Evolutionary conservation across 1,140 invertebrate species (phyloP), one percentile per base, ranked within the genome.

Genomic region (Cherax quadricarinatus): DNA sequence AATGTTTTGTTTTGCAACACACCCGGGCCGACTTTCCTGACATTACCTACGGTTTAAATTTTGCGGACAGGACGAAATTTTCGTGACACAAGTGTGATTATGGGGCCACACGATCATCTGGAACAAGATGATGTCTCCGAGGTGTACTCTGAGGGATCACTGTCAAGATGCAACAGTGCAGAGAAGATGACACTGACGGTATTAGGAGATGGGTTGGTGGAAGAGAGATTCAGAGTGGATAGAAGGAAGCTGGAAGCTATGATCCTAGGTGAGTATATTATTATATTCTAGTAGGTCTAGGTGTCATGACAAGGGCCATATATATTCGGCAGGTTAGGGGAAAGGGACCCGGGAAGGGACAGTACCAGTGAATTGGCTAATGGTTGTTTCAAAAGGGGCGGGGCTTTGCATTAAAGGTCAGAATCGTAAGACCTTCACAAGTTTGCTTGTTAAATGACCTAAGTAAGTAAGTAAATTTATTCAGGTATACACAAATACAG

Each of bases 191-290:
- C 88, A 48, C 18, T 60, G 12, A 57, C 81, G 21, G 48, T 75
- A 14, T n/a, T 78, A 10, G 88, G 41, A 1, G 88, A 90, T 4
- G 82, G 88, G 12, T n/a, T 75, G 49, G 81, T 84, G 48, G 88
- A 90, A 21, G 66, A 90, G n/a, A 73, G 75, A 9, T 90, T 90
- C 82, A 30, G 88, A 14, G 88, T 90, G 18, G 88, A 90, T 62
- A 90, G 88, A 81, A 90, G 81, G 81, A 90, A 85, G 7, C 82
- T 85, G 21, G 88, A 90, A 12, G 81, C 88, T n/a, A 90, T 90
- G 88, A 90, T 90, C 12, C 41, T 90, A 30, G 88, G 88, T 90
- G 7, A 83, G 88, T 75, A 14, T 2, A 48, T 4, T 9, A 14
- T 57, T 41, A 41, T 4, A 70, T 14, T 14, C n/a, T 70, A 70